Conservation (phyloP, 2,888 invertebrate species). For the Oscheius myriophilus region DNA sequence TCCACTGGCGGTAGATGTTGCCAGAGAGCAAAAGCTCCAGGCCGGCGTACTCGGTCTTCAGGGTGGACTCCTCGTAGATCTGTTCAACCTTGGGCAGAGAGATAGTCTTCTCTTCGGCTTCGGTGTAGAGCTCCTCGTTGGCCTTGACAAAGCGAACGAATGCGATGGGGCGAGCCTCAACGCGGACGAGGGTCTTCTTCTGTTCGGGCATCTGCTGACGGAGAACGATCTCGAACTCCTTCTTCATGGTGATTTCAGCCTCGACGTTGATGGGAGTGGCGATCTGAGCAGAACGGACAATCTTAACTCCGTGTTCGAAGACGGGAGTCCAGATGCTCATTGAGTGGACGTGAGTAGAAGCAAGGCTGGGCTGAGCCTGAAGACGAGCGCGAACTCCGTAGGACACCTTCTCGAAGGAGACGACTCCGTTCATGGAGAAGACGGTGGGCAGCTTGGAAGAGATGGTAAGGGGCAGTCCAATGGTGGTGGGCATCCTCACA, state of each 20-base stretch:
- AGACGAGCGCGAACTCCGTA: conserved; percentile 36
- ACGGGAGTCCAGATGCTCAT: conserved; percentile 55
- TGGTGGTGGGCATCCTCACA: conserved; percentile 56
- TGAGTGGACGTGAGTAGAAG: conserved; percentile 47
- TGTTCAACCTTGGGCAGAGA: conserved; percentile 41
- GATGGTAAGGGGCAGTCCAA: conserved; percentile 60
- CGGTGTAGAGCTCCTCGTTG: conserved; percentile 35
- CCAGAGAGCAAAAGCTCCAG: conserved; percentile 36
- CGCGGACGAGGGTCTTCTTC: conserved; percentile 45
- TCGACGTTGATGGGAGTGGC: conserved; percentile 58
- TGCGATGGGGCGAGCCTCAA: conserved; percentile 52
- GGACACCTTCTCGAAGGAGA: conserved; percentile 32
- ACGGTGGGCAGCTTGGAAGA: conserved; percentile 50
- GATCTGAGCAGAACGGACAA: conserved; percentile 45
- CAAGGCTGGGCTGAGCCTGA: conserved; percentile 46
- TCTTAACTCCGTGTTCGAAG: conserved; percentile 59
- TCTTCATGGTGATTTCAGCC: conserved; percentile 34
- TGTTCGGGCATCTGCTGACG: conserved; percentile 41
- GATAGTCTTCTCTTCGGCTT: conserved; percentile 58
- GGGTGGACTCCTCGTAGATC: conserved; percentile 36
- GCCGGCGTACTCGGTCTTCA: conserved; percentile 19
- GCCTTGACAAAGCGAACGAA: conserved; percentile 50
- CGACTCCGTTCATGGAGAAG: conserved; percentile 40
- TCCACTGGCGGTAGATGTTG: conserved; percentile 40
- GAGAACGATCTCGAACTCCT: conserved; percentile 31